Evolutionary conservation across 2,888 invertebrate genomes (phyloP).

Genomic region (Tiliacea citrago): DNA sequence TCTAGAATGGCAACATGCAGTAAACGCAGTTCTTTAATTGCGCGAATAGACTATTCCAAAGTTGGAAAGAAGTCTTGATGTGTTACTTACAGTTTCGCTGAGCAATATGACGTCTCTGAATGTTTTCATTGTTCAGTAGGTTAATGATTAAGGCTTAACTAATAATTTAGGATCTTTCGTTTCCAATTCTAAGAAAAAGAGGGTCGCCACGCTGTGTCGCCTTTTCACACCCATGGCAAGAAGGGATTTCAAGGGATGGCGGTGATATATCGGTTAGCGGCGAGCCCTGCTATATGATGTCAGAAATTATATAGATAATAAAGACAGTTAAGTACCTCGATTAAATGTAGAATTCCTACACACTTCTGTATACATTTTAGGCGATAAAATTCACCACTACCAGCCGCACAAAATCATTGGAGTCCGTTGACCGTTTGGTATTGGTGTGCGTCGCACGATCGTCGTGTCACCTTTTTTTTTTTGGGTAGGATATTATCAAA

Average conservation of each 20-base stretch:
- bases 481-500: too few species aligned
- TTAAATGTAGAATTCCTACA: neutral
- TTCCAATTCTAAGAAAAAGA: neutral
- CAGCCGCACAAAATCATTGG: too few species aligned
- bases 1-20: too few species aligned
- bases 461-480: too few species aligned
- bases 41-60: conserved; percentile 12
- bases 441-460: too few species aligned
- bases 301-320: conserved; percentile 3
- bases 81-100: conserved; percentile 25
- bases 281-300: neutral
- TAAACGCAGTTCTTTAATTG: too few species aligned
- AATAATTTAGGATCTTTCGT: neutral
- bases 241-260: neutral
- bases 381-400: conserved; percentile 28
- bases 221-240: neutral
- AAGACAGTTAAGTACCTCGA: conserved; percentile 8
- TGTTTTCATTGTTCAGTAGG: conserved; percentile 5
- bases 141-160: neutral
- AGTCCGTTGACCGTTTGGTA: too few species aligned
- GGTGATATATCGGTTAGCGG: neutral
- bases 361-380: conserved; percentile 45
- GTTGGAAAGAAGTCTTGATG: neutral
- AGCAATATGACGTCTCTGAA: conserved; percentile 9
- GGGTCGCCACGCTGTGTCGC: too few species aligned